These are phyloP conservation scores for Protophormia terraenovae DNA, from an alignment of 2,888 invertebrate species.

Conservation along the genomic window DNA sequence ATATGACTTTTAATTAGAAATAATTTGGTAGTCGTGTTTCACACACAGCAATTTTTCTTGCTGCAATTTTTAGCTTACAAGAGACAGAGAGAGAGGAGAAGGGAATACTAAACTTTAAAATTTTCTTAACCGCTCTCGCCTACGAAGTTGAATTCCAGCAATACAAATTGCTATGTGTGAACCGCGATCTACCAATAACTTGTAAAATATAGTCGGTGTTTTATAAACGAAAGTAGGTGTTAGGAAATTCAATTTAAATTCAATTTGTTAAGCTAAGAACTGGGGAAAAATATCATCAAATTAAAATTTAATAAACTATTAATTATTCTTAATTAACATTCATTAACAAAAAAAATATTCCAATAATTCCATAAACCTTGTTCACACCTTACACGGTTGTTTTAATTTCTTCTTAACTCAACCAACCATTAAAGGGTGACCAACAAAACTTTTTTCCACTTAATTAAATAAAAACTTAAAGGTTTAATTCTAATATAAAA, in stretches of 20 bases:
- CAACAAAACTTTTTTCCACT: not conserved
- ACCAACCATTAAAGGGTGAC: not conserved
- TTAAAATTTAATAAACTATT: not conserved
- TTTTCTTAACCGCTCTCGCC: no score
- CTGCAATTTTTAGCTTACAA: no score
- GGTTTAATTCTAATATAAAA: no score
- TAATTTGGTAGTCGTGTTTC: no score
- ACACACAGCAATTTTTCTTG: no score
- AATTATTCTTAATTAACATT: not conserved
- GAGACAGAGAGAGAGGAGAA: no score
- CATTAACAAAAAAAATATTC: not conserved
- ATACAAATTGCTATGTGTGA: no score
- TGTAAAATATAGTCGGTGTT: not conserved
- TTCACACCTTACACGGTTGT: slow-evolving; percentile 22
- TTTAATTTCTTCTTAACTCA: slow-evolving; percentile 19
- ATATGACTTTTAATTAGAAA: no score
- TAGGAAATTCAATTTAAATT: not conserved
- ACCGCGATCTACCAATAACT: no score
- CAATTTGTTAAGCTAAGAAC: not conserved
- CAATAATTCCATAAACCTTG: not conserved
- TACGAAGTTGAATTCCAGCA: no score
- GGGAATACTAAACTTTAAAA: no score
- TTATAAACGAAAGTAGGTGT: not conserved
- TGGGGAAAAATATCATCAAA: not conserved
- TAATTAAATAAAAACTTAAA: not conserved